Base-by-base conservation (phyloP, 2,888 invertebrate genomes). In the Monoplex corrugatus region DNA sequence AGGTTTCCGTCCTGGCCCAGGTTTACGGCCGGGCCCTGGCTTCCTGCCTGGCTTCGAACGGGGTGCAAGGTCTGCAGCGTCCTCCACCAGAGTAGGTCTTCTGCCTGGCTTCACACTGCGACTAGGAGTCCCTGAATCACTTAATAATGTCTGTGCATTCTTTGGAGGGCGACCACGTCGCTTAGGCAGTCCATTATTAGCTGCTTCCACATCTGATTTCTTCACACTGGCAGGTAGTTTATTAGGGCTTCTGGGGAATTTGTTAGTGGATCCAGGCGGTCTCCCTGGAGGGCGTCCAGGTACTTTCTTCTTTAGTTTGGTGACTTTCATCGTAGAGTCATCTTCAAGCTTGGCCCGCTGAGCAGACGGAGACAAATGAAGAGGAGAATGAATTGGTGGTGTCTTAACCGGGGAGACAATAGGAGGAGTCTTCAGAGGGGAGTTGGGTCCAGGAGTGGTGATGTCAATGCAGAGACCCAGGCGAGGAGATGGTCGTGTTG, bases 271-370 rank as follows among this genome's bases (percentile, higher is more conserved):
- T n/a, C 90, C 89, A 40, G 91, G 89, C 57, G 92, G 91, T 87
- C 93, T 87, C 10, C 92, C 93, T 38, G 90, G 90, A 23, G 89
- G 90, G 50, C 92, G 87, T n/a, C 90, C 90, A 19, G 91, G 90
- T n/a, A 89, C 90, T 63, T 91, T 91, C 44, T 84, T 90, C 80
- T 89, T 80, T n/a, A 89, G 86, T 57, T 87, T 86, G 45, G 85
- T 86, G 44, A 68, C 43, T 35, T 68, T 86, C 80, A 89, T 89
- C 40, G 38, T 86, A 72, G 89, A 89, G 40, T 87, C 84, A 45
- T 90, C 90, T 38, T 82, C 80, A 40, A 82, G 35, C 72, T 83
- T 87, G 82, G 82, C 63, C 40, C 40, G 83, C 44, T 82, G 78
- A 10, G 57, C 68, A 38, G 38, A 75, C 23, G 88, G 83, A 5